Percentiles rank a stretch among this genome's conserved stretches.
Conservation (phyloP, 2,797 vertebrate genomes). For the Aplochiton taeniatus region DNA sequence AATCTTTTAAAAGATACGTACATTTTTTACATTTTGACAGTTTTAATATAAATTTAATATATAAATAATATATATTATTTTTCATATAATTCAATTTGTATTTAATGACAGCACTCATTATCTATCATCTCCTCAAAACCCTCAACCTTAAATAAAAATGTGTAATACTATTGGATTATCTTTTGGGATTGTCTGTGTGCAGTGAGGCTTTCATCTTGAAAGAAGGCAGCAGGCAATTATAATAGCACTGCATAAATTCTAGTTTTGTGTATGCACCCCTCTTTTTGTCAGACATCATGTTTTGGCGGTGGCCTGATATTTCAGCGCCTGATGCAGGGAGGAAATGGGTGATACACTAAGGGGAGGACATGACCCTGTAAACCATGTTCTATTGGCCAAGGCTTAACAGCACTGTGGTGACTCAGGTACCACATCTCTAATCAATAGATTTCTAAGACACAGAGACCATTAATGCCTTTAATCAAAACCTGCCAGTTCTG, state of each 20-base stretch:
- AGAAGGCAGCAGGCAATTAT: too few species aligned
- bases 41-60: neutral
- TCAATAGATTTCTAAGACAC: slow-evolving; percentile 55
- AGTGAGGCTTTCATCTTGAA: too few species aligned
- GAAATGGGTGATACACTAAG: slow-evolving; percentile 32
- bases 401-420: slow-evolving; percentile 26
- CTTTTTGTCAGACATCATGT: slow-evolving; percentile 6
- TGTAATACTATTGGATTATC: too few species aligned
- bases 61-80: neutral
- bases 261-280: too few species aligned
- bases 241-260: too few species aligned
- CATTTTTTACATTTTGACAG: neutral
- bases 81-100: neutral
- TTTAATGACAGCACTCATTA: neutral
- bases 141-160: too few species aligned
- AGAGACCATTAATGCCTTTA: slow-evolving; percentile 46
- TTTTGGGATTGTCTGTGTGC: too few species aligned
- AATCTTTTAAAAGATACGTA: too few species aligned
- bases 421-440: slow-evolving; percentile 38
- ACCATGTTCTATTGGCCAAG: slow-evolving; percentile 14
- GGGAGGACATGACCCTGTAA: slow-evolving; percentile 12
- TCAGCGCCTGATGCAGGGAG: slow-evolving; percentile 23
- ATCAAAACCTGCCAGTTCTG: slow-evolving; percentile 29
- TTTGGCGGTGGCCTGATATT: slow-evolving; percentile 25
- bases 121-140: too few species aligned